Evolutionary conservation across 1,140 invertebrate species (phyloP).

Genomic region (Drosophila bocqueti): DNA sequence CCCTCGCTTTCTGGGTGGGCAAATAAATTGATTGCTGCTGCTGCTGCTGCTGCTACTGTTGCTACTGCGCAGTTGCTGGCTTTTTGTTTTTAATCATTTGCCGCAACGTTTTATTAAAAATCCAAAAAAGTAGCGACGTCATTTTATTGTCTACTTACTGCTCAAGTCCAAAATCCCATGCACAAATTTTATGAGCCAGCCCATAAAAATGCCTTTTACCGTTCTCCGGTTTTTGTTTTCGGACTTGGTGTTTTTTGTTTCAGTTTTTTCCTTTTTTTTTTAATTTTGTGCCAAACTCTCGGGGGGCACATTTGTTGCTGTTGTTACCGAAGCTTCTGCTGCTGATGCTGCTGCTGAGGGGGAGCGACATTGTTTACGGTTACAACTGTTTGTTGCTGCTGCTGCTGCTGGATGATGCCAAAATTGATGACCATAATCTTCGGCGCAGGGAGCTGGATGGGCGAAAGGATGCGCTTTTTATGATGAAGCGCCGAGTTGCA

Average conservation of each 20-base stretch:
- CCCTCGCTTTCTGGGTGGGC: slow-evolving; percentile 73
- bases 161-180: slow-evolving; percentile 70
- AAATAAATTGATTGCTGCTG: slow-evolving; percentile 70
- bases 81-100: slow-evolving; percentile 74
- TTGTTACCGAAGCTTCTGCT: background rate
- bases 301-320: slow-evolving; percentile 77
- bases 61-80: slow-evolving; percentile 33
- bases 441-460: slow-evolving; percentile 55
- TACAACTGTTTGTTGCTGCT: slow-evolving; percentile 71
- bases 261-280: slow-evolving; percentile 5
- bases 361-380: slow-evolving; percentile 73
- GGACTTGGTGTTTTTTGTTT: slow-evolving; percentile 12
- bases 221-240: slow-evolving; percentile 47
- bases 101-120: slow-evolving; percentile 76
- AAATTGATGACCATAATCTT: slow-evolving; percentile 84
- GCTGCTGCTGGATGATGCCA: slow-evolving; percentile 65
- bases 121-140: slow-evolving; percentile 64
- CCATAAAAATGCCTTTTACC: slow-evolving; percentile 82
- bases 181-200: slow-evolving; percentile 80
- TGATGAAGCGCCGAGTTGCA: slow-evolving; percentile 76
- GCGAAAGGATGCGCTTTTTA: slow-evolving; percentile 80
- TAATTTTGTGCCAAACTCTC: slow-evolving; percentile 64
- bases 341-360: slow-evolving; percentile 7
- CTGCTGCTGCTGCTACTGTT: slow-evolving; percentile 34
- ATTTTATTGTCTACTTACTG: slow-evolving; percentile 83